These are phyloP conservation scores for Uropsilus gracilis DNA, from an alignment of 2,113 vertebrate species.

Conservation along the genomic window DNA sequence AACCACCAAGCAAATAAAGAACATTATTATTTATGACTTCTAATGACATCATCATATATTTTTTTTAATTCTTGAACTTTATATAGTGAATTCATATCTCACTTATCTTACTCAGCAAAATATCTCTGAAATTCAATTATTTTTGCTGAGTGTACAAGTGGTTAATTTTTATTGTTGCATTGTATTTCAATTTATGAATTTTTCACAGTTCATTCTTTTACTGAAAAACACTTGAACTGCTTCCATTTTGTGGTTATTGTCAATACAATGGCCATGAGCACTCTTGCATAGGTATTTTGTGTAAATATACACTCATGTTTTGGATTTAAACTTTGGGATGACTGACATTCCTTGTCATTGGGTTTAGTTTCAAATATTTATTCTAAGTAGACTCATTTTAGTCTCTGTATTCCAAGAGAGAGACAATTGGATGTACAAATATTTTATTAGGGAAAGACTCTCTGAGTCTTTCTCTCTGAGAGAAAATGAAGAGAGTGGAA, in stretches of 20 bases:
- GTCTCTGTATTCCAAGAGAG: background rate
- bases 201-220: background rate
- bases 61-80: background rate
- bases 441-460: background rate
- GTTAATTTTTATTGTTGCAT: background rate
- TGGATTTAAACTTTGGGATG: background rate
- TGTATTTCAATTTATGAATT: slow-evolving; percentile 6
- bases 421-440: background rate
- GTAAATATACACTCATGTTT: background rate
- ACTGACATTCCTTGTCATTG: background rate
- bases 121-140: background rate
- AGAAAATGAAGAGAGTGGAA: background rate
- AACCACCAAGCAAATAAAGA: background rate
- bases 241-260: background rate
- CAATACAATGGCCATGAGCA: background rate
- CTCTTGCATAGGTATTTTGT: background rate
- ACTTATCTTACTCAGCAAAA: background rate
- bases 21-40: background rate
- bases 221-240: background rate
- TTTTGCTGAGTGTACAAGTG: background rate
- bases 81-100: background rate
- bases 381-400: background rate
- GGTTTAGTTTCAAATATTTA: background rate
- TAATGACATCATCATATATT: background rate
- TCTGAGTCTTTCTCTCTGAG: background rate